These are phyloP conservation scores for Cosmorhoe ocellata DNA, from an alignment of 2,888 invertebrate genomes.

Conservation along the genomic window DNA sequence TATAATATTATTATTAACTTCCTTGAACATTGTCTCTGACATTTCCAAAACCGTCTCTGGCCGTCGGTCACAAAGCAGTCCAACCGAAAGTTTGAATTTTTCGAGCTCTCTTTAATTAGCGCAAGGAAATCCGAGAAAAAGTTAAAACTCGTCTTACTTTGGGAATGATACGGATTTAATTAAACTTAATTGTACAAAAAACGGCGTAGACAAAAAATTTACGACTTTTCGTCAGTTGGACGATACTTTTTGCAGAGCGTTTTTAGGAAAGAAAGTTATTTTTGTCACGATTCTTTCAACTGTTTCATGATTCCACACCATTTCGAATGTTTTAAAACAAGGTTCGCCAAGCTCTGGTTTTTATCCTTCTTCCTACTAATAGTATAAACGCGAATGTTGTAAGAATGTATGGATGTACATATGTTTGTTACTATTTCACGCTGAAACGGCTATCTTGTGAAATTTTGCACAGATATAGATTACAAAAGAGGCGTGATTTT, in stretches of 20 bases:
- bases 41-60: conserved; percentile 12
- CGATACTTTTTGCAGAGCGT: conserved; percentile 23
- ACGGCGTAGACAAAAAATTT: conserved; percentile 42
- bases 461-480: too few relatives aligned
- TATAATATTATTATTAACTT: neutral
- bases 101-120: conserved; percentile 50
- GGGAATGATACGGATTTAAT: conserved; percentile 59
- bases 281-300: neutral
- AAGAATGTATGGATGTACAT: too few relatives aligned
- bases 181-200: conserved; percentile 47
- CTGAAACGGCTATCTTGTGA: too few relatives aligned
- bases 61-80: conserved; percentile 26
- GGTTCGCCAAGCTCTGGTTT: too few relatives aligned
- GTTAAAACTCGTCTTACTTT: conserved; percentile 38
- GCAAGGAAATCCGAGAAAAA: conserved; percentile 40
- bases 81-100: conserved; percentile 39
- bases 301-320: too few relatives aligned
- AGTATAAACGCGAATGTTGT: too few relatives aligned
- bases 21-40: conserved; percentile 13
- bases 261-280: conserved; percentile 13
- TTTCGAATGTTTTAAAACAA: too few relatives aligned
- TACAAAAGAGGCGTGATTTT: too few relatives aligned
- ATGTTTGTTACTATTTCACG: too few relatives aligned
- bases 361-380: too few relatives aligned
- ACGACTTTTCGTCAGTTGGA: conserved; percentile 22